Evolutionary conservation across 2,888 invertebrate species (phyloP), one percentile per base, ranked within the genome.

Genomic region (Noctua pronuba): DNA sequence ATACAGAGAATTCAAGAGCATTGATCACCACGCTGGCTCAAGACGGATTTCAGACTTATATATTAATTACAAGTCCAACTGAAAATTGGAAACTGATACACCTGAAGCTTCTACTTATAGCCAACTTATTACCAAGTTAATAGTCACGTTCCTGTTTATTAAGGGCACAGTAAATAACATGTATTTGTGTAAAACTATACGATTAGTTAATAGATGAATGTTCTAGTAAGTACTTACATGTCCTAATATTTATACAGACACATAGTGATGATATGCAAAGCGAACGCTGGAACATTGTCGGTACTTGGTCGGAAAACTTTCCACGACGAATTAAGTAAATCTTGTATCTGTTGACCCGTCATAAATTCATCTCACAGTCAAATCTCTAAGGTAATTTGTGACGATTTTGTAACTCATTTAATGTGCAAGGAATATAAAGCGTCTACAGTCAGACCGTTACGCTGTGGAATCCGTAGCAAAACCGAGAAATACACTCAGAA

Each of bases 381-480:
- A 96, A 96, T 96, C 92, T 94, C 24, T 94, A 96, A 94, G 96
- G 96, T 96, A 95, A 96, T 96, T 96, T 96, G 95, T 95, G 95
- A 95, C 89, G 95, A 95, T 95, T 96, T 96, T 94, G 96, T 96
- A 90, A 87, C 94, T 96, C 94, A 96, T 95, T 96, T 95, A 96
- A 94, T 95, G 96, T 95, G 95, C 95, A 95, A 95, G 94, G 96
- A 96, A 96, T 96, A 96, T 96, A 96, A 96, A 96, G 94, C 93
- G 93, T 91, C 68, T 68, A 75, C 62, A 70, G 75, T 66, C 72
- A 73, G 71, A 58, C 70, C 28, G 55, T 70, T 73, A 73, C 66
- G 55, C 60, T 75, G 65, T 64, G n/a, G 65, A 72, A 52, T 74
- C 66, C 35, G 58, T 38, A 60, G 44, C 60, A 31, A 49, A 74